Percentiles rank a stretch among this genome's conserved stretches.
Conservation (phyloP, 2,797 vertebrate genomes). For the Takifugu rubripes region DNA sequence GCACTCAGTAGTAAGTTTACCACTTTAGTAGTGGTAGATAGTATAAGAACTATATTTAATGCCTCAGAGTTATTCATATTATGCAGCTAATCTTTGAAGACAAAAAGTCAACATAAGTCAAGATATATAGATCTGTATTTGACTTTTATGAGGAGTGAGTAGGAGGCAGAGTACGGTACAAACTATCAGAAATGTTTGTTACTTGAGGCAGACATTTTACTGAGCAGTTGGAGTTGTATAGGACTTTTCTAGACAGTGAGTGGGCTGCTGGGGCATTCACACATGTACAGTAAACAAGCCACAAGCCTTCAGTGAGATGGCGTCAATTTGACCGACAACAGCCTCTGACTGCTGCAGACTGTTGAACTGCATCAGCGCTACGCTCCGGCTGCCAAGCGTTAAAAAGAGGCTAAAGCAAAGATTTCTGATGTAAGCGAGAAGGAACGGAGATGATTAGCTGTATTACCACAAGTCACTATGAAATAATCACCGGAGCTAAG, state of each 20-base stretch:
- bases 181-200: slow-evolving; percentile 48
- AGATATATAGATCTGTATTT: slow-evolving; percentile 22
- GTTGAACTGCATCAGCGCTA: slow-evolving; percentile 33
- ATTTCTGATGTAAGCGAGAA: slow-evolving; percentile 5
- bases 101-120: slow-evolving; percentile 32
- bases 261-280: slow-evolving; percentile 41
- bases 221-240: slow-evolving; percentile 13
- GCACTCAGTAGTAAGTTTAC: background rate
- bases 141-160: slow-evolving; percentile 50
- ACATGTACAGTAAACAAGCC: slow-evolving; percentile 37
- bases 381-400: slow-evolving; percentile 1
- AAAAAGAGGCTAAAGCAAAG: slow-evolving; percentile 8
- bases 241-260: slow-evolving; percentile 45
- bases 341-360: slow-evolving; percentile 30
- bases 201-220: slow-evolving; percentile 38
- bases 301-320: slow-evolving; percentile 43
- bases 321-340: slow-evolving; percentile 39
- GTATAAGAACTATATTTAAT: slow-evolving; percentile 3
- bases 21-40: background rate
- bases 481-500: too few relatives aligned
- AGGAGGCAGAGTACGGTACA: slow-evolving; percentile 43
- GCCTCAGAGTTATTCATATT: slow-evolving; percentile 23
- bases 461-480: slow-evolving; percentile 7
- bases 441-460: slow-evolving; percentile 4
- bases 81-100: slow-evolving; percentile 23